Evolutionary conservation across 1,140 invertebrate species (phyloP), one percentile per base, ranked within the genome.

Genomic region (Phthorimaea operculella): DNA sequence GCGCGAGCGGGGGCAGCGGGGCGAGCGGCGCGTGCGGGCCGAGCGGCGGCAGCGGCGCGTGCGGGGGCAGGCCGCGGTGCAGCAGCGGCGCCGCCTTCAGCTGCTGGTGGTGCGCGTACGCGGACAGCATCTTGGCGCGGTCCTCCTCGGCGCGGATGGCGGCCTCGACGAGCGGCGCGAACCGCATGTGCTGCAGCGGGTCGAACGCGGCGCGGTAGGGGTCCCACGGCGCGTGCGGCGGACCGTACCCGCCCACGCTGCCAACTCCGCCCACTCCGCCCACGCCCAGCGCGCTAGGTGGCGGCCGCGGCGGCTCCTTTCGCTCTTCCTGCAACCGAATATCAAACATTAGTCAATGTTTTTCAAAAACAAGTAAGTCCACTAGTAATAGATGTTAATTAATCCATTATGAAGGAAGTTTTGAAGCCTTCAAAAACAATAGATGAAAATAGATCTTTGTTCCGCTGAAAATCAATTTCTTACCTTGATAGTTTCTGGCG

Each of bases 71-170:
- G 50, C 67, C 55, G 63, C 80, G 80, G 66, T 83, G 78, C 70
- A 84, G 64, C 66, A 85, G 70, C 56, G 82, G 80, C 21, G 70
- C 63, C 28, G 77, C 64, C 64, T 81, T 81, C 51, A 81, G 66
- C 58, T 85, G 85, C 64, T 85, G 83, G 66, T 88, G 79, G 66
- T 88, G 87, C 14, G 90, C 88, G 72, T 92, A 92, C 4, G 90
- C 88, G 56, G 87, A 90, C 62, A 92, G 89, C 49, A 93, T 87
- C 76, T 93, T 93, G 1, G 90, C 89, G 48, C 92, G 87, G 72
- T 93, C 92, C 60, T 93, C 92, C 64, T 94, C 92, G 8, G 88
- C 90, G 9, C 90, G 86, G 55, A 90, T 89, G 9, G 91, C 91
- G 1, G 90, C 90, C 58, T 92, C 91, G 85, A 93, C 90, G 33